Percentiles rank a stretch among this genome's conserved stretches.
Evolutionary conservation across 2,797 vertebrate genomes (phyloP).

Genomic region (Urocyon cinereoargenteus): DNA sequence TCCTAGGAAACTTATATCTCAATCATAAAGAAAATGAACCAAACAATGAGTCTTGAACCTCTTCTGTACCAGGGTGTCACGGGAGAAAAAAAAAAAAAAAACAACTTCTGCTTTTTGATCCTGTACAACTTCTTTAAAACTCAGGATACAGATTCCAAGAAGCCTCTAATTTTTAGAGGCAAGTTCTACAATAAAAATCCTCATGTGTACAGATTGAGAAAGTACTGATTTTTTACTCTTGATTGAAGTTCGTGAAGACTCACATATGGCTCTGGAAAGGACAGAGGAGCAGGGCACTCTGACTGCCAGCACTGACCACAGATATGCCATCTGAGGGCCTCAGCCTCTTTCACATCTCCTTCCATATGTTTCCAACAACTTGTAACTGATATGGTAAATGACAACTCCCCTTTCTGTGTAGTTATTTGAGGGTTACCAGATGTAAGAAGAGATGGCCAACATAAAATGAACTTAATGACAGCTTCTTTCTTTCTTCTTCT

Average conservation of each 20-base stretch:
- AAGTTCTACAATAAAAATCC: background rate
- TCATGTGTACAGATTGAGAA: background rate
- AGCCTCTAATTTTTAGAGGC: background rate
- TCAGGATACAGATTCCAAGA: background rate
- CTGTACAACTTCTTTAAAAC: background rate
- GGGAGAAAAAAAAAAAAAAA: background rate
- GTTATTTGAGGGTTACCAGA: background rate
- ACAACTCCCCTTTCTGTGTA: background rate
- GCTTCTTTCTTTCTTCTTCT: background rate
- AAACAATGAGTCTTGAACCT: background rate
- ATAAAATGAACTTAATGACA: background rate
- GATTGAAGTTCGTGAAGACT: background rate
- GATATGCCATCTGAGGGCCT: background rate
- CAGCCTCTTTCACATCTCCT: accelerated
- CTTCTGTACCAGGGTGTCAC: background rate
- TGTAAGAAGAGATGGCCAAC: background rate
- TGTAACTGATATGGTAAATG: background rate
- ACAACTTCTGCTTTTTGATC: background rate
- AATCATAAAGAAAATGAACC: background rate
- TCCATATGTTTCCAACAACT: background rate
- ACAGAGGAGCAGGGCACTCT: background rate
- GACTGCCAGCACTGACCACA: accelerated
- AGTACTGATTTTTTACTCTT: background rate
- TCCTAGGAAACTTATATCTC: background rate
- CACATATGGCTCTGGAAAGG: background rate